These are phyloP conservation scores for Eonycteris spelaea DNA, from an alignment of 2,113 vertebrate genomes.

Conservation along the genomic window DNA sequence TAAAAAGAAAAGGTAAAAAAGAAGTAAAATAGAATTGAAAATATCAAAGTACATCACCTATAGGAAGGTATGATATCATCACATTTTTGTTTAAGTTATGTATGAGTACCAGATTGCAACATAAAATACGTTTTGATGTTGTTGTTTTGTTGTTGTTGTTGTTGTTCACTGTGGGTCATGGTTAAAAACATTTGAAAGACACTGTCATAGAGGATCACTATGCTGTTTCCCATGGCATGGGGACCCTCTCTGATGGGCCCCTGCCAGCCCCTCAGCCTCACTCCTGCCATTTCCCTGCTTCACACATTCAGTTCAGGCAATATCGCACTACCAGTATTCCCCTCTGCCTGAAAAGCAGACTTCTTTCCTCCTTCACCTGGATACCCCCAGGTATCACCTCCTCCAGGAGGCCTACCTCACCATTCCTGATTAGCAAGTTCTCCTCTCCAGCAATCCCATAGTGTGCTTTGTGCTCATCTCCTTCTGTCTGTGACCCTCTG, in stretches of 20 bases:
- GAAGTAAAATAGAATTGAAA: background rate
- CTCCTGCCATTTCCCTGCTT: background rate
- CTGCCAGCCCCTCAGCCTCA: background rate
- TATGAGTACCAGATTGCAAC: background rate
- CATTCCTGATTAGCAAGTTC: too few relatives aligned
- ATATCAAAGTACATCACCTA: background rate
- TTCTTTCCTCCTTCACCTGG: background rate
- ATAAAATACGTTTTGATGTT: background rate
- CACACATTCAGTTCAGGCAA: background rate
- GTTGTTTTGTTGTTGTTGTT: too few relatives aligned
- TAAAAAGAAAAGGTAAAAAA: background rate
- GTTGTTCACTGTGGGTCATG: background rate
- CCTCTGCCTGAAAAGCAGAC: background rate
- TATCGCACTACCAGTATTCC: background rate
- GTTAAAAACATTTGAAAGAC: background rate
- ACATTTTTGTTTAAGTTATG: background rate
- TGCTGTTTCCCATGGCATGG: fast-evolving
- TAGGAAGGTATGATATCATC: background rate
- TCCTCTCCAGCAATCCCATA: background rate
- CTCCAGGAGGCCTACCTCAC: background rate
- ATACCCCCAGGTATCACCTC: background rate
- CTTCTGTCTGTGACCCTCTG: background rate
- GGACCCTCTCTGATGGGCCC: background rate
- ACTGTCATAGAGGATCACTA: background rate
- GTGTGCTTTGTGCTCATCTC: background rate